Evolutionary conservation across 2,113 vertebrate species (phyloP), one percentile per base, ranked within the genome.

Genomic region (Tinamus guttatus): DNA sequence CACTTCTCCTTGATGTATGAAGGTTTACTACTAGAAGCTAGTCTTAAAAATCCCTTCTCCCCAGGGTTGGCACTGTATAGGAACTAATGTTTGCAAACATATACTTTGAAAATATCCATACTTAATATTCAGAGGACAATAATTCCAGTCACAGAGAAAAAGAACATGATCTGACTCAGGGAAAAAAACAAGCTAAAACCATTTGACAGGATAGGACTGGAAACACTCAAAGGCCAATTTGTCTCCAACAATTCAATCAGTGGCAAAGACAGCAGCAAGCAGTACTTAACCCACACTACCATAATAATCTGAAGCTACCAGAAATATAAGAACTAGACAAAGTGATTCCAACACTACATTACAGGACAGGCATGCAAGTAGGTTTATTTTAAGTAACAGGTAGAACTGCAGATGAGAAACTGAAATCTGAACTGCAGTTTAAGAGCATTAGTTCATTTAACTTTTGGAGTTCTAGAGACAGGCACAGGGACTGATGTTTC

Each of bases 271-370:
- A 10, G 12, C 28, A 52, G 17, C 0, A 5, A 30, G 58, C 43
- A 51, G 58, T 32, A 47, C 11, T 47, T 49, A 43, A 69, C 6
- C 32, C 18, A 28, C 28, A 45, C 12, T 5, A 28, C 12, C 5
- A 3, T 8, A 49, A 45, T 2, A 49, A 17, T 17, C 58, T 40
- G 58, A 80, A 52, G 32, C 47, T 47, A 17, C 27, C 21, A 75
- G 19, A 47, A 75, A n/a, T 3, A 60, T 0, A 0, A 4, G 5
- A 69, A n/a, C 4, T 17, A 6, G 7, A 22, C 14, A 5, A 32
- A 62, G 3, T 5, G 2, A 67, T 32, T 70, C 40, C 18, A 11
- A 1, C 10, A 56, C 10, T 8, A 45, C 3, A 30, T 32, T n/a
- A 40, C 1, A 84, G 3, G 7, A 60, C 8, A 41, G 0, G 14